These are phyloP conservation scores for Dinomys branickii DNA, from an alignment of 2,113 vertebrate genomes.

Conservation along the genomic window DNA sequence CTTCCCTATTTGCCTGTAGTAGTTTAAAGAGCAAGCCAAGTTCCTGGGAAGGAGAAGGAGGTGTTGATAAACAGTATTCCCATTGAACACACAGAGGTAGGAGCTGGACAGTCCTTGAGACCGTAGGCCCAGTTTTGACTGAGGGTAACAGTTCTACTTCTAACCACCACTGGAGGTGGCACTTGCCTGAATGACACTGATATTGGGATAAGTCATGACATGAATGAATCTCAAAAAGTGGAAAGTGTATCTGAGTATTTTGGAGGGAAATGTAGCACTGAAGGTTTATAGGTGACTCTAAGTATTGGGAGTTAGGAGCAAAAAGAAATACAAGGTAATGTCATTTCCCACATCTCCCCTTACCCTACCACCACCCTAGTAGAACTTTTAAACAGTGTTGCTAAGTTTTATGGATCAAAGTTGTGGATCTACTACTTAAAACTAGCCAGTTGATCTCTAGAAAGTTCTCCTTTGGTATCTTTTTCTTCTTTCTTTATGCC, in stretches of 20 bases:
- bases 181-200: not conserved
- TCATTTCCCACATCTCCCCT: not conserved
- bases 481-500: not conserved
- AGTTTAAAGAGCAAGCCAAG: not conserved
- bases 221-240: not conserved
- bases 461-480: not conserved
- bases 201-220: not conserved
- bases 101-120: not conserved
- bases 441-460: not conserved
- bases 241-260: not conserved
- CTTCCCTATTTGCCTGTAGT: not conserved
- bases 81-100: not conserved
- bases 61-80: not conserved
- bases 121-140: not conserved
- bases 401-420: not conserved
- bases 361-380: not conserved
- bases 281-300: not conserved
- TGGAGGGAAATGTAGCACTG: not conserved
- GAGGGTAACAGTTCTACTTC: not conserved
- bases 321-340: not conserved
- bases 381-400: not conserved
- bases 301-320: not conserved
- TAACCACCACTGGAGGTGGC: not conserved
- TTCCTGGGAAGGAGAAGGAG: not conserved
- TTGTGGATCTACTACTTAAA: not conserved